Evolutionary conservation across 2,797 vertebrate species (phyloP).

Genomic region (Rhinatrema bivittatum): DNA sequence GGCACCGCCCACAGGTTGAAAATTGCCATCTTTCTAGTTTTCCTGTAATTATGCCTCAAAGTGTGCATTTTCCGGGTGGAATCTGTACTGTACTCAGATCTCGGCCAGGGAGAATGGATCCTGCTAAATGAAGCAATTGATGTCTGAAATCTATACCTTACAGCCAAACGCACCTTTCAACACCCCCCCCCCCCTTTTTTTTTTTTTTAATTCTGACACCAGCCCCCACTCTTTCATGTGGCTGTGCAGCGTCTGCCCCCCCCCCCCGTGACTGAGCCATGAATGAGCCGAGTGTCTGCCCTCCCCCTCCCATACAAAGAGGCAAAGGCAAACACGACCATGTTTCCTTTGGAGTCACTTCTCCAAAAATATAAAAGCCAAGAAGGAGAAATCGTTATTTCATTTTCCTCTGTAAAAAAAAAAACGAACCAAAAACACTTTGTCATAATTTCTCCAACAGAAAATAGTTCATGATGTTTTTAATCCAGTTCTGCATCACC

Average conservation of each 20-base stretch:
- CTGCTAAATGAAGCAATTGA: conserved; percentile 31
- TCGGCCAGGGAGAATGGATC: neutral
- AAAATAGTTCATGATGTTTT: too few species aligned
- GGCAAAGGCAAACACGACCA: too few species aligned
- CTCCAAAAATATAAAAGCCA: too few species aligned
- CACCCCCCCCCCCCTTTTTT: conserved; percentile 36
- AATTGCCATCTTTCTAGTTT: conserved; percentile 28
- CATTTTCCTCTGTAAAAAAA: too few species aligned
- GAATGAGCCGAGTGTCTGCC: conserved; percentile 57
- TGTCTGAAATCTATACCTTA: conserved; percentile 5
- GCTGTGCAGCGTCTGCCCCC: too few species aligned
- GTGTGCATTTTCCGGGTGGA: conserved; percentile 21
- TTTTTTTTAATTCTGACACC: conserved; percentile 18
- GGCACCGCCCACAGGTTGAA: conserved; percentile 6
- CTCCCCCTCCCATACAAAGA: too few species aligned
- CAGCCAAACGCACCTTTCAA: conserved; percentile 20
- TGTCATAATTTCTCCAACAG: too few species aligned
- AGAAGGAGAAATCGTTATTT: too few species aligned
- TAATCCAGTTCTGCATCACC: too few species aligned
- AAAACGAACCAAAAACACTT: too few species aligned
- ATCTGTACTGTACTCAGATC: conserved; percentile 1
- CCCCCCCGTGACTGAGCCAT: conserved; percentile 24
- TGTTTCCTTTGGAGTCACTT: too few species aligned
- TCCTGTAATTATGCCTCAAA: conserved; percentile 27
- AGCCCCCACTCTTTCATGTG: conserved; percentile 13